Conservation (phyloP, 64 coral and sea anemone species). For the Stylophora pistillata region DNA sequence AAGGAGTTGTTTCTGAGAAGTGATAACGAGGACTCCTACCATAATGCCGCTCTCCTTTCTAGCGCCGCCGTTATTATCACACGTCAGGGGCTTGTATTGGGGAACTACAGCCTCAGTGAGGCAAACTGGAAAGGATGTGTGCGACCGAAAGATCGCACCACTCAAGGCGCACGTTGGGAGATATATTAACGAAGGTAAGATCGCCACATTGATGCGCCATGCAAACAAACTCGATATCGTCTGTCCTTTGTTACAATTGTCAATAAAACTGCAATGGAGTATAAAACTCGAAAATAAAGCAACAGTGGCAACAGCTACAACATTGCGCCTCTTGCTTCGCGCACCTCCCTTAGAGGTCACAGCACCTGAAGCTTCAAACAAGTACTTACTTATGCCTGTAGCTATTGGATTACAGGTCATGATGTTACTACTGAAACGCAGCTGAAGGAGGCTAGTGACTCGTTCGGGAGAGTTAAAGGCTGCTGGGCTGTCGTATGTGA, state of each 20-base stretch:
- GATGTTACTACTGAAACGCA: conserved; percentile 50
- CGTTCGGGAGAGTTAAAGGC: background rate
- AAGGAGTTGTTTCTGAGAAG: no score
- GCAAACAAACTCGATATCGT: conserved; percentile 21
- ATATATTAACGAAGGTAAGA: background rate
- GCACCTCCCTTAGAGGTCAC: background rate
- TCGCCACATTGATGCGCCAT: background rate
- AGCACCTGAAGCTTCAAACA: background rate
- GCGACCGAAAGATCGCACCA: conserved; percentile 42
- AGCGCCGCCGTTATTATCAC: conserved; percentile 4
- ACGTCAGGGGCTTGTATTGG: conserved; percentile 23
- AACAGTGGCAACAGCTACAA: background rate
- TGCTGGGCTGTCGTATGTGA: no score
- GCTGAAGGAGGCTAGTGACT: conserved; percentile 32
- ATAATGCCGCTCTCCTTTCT: background rate
- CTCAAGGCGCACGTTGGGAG: conserved; percentile 15
- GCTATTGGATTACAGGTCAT: no score
- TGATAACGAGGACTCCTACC: no score
- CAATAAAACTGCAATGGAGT: conserved; percentile 10
- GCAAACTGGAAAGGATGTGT: conserved; percentile 44
- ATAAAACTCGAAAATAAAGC: background rate
- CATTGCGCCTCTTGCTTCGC: background rate
- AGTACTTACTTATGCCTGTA: no score
- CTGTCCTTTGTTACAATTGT: conserved; percentile 23
- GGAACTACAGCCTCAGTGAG: background rate